Evolutionary conservation across 2,888 invertebrate genomes (phyloP).

Genomic region (Lucinisca nassula): DNA sequence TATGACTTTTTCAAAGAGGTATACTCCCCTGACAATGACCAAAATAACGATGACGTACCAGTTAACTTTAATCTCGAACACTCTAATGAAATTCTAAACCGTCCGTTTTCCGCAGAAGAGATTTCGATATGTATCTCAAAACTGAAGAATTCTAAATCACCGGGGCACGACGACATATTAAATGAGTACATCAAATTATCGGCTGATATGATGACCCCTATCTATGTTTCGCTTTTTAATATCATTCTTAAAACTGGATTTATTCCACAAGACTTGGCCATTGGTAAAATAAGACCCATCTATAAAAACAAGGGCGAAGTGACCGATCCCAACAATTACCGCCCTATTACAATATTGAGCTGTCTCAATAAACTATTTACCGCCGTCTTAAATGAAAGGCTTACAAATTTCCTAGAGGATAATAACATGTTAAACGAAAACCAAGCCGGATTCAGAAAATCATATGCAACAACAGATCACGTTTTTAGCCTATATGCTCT

Average conservation of each 20-base stretch:
- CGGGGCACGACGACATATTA: not conserved
- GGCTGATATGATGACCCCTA: not conserved
- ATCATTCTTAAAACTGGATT: not conserved
- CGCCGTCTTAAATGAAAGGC: not conserved
- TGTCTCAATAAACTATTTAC: not conserved
- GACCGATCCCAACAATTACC: not conserved
- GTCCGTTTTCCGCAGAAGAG: not conserved
- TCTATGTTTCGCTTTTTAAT: not conserved
- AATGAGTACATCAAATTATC: not conserved
- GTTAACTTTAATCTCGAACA: not conserved
- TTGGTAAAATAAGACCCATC: not conserved
- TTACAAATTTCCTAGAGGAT: not conserved
- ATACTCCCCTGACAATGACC: not conserved
- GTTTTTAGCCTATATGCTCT: not conserved
- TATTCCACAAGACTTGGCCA: not conserved
- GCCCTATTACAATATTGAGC: not conserved
- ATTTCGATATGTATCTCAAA: not conserved
- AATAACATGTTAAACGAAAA: not conserved
- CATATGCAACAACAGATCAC: not conserved
- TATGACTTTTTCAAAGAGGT: not conserved
- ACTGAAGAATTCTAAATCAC: not conserved
- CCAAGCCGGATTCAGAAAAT: not conserved
- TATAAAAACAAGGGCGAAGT: not conserved
- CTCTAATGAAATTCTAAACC: not conserved
- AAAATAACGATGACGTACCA: not conserved